Base-by-base conservation (phyloP, 2,113 vertebrate genomes). In the Phocoena sinus region DNA sequence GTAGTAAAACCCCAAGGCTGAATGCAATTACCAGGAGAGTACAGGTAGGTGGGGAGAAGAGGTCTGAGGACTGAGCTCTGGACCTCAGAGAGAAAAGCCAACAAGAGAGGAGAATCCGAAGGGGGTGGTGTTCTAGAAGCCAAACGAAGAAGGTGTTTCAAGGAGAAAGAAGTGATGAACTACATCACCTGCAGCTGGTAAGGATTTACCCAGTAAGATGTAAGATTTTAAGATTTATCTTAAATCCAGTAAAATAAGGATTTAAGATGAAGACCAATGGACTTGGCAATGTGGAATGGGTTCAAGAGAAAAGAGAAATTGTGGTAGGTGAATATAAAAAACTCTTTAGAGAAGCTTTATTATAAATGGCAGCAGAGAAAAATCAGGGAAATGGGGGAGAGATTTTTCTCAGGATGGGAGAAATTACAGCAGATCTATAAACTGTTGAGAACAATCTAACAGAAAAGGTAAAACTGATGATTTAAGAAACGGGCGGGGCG, bases 11-110 rank as follows among this genome's bases (percentile, higher is more conserved):
- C 50, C 13, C 56, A n/a, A 44, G 84, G 63, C 6, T 31, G 56
- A 62, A 36, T 2, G 21, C 74, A 31, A 18, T 31, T 6, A 12
- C 28, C 1, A 20, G 0, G 6, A 71, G n/a, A 21, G 41, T 3
- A 28, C 9, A 53, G 25, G 28, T 3, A 31, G 62, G 11, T 2
- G 17, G 28, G 60, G 38, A 36, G 38, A n/a, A 68, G 71, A 17
- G 13, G 20, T 1, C 79, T 38, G 53, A 53, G 41, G 17, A 56
- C n/a, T 1, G 71, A 23, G 63, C 15, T 23, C 79, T 14, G 14
- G 85, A 26, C 63, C 76, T 8, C 3, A 65, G 60, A 38, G 65
- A 33, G 60, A 76, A 56, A 21, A 28, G 33, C 20, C 62, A 31
- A 4, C 1, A 0, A 47, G 38, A 21, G 6, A n/a, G 28, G 67